Percentiles rank a stretch among this genome's conserved stretches.
Conservation (phyloP, 2,888 invertebrate genomes). For the Drosophila nr. perissopoda region DNA sequence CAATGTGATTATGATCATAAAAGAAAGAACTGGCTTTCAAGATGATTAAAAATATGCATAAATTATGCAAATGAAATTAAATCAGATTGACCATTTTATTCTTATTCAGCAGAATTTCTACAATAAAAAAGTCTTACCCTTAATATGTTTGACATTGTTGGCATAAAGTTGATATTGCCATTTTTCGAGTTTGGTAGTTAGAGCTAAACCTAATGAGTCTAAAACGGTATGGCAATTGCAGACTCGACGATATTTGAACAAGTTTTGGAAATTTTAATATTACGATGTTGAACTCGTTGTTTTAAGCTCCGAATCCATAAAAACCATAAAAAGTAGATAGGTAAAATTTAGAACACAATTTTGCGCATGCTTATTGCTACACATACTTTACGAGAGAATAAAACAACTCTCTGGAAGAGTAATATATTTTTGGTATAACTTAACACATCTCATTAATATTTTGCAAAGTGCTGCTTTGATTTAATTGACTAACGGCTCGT, state of each 20-base stretch:
- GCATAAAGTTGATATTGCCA: background rate
- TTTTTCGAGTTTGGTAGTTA: background rate
- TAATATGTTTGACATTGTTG: background rate
- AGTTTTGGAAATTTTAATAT: background rate
- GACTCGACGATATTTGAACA: background rate
- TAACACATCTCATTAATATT: conserved; percentile 23
- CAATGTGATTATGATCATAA: background rate
- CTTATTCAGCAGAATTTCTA: background rate
- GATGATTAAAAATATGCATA: background rate
- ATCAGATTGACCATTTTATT: background rate
- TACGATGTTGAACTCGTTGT: background rate
- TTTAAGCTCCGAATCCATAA: fast-evolving
- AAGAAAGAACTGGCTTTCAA: background rate
- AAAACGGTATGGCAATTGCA: background rate
- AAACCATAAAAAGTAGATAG: background rate
- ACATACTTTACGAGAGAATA: background rate
- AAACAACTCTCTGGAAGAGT: background rate
- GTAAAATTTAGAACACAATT: background rate
- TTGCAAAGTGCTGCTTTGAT: conserved; percentile 4
- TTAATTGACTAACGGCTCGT: conserved; percentile 22
- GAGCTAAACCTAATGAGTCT: background rate
- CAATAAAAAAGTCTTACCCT: background rate
- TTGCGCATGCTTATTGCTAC: background rate
- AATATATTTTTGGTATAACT: background rate
- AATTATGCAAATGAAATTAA: background rate